A percentile compares a stretch with the other conserved stretches of the same genome.
phyloP scores from a whole-genome alignment of 1,140 invertebrate genomes.

The Sesamia nonagrioides region DNA sequence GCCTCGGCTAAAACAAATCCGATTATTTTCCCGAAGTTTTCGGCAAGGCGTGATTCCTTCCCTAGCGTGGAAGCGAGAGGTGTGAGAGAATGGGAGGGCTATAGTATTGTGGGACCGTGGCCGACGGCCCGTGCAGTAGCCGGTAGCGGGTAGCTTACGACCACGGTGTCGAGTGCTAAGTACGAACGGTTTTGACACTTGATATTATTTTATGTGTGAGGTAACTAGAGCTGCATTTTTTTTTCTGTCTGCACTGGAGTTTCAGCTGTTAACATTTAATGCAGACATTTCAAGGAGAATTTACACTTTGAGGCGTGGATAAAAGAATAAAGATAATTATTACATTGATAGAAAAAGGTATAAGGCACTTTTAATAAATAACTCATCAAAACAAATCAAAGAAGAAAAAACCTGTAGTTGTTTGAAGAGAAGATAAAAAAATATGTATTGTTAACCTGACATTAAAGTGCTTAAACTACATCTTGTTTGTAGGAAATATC shows the following conservation, averaged over 20 bases:
- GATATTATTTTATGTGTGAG: background rate
- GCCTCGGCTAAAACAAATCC: constrained; percentile 45
- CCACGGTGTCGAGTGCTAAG: constrained; percentile 62
- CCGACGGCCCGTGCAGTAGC: constrained; percentile 59
- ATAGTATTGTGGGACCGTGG: constrained; percentile 36
- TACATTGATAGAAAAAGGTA: too few relatives aligned
- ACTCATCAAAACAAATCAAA: too few relatives aligned
- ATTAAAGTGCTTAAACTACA: too few relatives aligned
- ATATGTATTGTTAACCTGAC: too few relatives aligned
- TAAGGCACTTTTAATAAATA: too few relatives aligned
- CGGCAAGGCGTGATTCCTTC: constrained; percentile 35
- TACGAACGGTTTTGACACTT: constrained; percentile 62
- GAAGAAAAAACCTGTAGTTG: too few relatives aligned
- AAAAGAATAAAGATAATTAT: too few relatives aligned
- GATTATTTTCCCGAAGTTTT: constrained; percentile 43
- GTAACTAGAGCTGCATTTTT: background rate
- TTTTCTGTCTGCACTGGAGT: background rate
- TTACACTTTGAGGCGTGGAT: too few relatives aligned
- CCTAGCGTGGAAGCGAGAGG: constrained; percentile 24
- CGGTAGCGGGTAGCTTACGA: constrained; percentile 69
- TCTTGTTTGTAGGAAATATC: too few relatives aligned
- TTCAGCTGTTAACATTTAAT: background rate
- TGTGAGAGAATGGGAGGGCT: background rate
- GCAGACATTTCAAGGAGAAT: too few relatives aligned
- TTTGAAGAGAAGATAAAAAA: too few relatives aligned